Evolutionary conservation across 2,888 invertebrate species (phyloP).

Genomic region (Ethmia dodecea): DNA sequence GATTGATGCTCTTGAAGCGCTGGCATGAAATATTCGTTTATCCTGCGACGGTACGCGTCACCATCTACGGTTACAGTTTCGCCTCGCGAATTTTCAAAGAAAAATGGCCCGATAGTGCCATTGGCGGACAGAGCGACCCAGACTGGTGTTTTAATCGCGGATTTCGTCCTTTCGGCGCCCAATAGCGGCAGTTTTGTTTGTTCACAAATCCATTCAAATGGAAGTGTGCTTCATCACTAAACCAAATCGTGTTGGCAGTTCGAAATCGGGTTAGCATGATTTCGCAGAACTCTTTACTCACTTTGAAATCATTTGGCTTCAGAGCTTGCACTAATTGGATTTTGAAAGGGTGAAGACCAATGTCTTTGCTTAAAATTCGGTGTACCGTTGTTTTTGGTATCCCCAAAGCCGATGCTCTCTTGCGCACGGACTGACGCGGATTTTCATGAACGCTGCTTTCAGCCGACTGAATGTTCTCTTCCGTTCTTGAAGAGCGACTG

Average conservation of each 20-base stretch:
- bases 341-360: conserved; percentile 17
- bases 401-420: conserved; percentile 14
- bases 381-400: conserved; percentile 13
- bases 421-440: conserved; percentile 15
- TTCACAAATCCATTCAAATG: conserved; percentile 21
- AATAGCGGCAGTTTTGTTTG: conserved; percentile 20
- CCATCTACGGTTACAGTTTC: conserved; percentile 16
- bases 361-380: conserved; percentile 16
- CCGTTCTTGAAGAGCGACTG: conserved; percentile 13
- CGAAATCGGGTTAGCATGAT: conserved; percentile 19
- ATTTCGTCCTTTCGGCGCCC: conserved; percentile 17
- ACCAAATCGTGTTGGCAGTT: conserved; percentile 16
- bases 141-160: conserved; percentile 18
- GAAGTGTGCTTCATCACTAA: conserved; percentile 33
- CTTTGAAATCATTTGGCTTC: conserved; percentile 13
- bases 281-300: conserved; percentile 17
- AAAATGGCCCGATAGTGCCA: conserved; percentile 19
- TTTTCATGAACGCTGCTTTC: conserved; percentile 12
- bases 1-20: conserved; percentile 18
- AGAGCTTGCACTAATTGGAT: conserved; percentile 20
- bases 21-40: conserved; percentile 20
- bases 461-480: conserved; percentile 15
- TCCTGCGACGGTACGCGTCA: conserved; percentile 21
- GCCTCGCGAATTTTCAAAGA: conserved; percentile 18
- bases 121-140: conserved; percentile 16